Evolutionary conservation across 1,140 invertebrate genomes (phyloP).

Genomic region (Euschistus heros): DNA sequence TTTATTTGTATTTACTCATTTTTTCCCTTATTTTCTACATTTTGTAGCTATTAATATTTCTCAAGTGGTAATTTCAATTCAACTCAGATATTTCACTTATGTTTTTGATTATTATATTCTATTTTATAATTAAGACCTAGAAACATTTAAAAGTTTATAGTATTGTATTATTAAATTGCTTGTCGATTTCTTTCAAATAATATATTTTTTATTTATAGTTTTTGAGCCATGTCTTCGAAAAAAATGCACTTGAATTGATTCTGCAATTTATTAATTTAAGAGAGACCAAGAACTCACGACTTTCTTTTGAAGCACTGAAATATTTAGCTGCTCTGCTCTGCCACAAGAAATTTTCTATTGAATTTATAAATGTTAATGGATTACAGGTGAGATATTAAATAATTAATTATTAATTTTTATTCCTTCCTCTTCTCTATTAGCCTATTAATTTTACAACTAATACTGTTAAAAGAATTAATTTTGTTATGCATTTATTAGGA

Average conservation of each 20-base stretch:
- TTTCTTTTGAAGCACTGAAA: slow-evolving; percentile 90
- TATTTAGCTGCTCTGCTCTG: slow-evolving; percentile 87
- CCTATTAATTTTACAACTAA: too few relatives aligned
- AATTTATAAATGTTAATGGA: slow-evolving; percentile 80
- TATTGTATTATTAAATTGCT: not conserved
- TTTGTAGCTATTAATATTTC: too few relatives aligned
- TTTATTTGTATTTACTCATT: too few relatives aligned
- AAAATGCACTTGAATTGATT: slow-evolving; percentile 80
- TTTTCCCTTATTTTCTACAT: too few relatives aligned
- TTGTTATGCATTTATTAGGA: too few relatives aligned
- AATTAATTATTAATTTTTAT: not conserved
- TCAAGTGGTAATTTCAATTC: too few relatives aligned
- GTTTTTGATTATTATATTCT: too few relatives aligned
- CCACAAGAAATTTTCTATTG: slow-evolving; percentile 94
- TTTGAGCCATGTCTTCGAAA: slow-evolving; percentile 81
- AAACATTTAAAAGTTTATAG: not conserved
- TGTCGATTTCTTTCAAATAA: not conserved
- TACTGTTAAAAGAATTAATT: too few relatives aligned
- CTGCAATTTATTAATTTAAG: slow-evolving; percentile 82
- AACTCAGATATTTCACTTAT: too few relatives aligned
- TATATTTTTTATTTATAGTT: slow-evolving; percentile 45
- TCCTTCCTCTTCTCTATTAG: too few relatives aligned
- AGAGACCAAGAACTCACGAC: slow-evolving; percentile 75
- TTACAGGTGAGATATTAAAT: slow-evolving; percentile 47
- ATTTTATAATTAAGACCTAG: too few relatives aligned